Conservation (phyloP, 2,888 invertebrate species). For the Sarcophaga rosellei region DNA sequence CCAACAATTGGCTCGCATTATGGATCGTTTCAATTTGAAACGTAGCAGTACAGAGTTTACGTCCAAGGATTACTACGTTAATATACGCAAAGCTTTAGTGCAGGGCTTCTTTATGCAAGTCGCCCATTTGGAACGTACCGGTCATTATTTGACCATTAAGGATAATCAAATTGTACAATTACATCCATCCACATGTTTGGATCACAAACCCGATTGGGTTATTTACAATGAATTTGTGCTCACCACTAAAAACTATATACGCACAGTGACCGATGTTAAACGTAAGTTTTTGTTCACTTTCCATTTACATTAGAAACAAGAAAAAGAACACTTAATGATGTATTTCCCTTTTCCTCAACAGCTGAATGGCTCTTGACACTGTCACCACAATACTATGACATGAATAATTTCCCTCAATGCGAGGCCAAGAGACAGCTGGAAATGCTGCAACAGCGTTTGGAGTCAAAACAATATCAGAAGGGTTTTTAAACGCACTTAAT, state of each 20-base stretch:
- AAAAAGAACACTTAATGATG: slow-evolving; percentile 6
- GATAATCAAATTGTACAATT: slow-evolving; percentile 99
- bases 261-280: slow-evolving; percentile 99
- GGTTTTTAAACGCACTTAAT: slow-evolving; percentile 86
- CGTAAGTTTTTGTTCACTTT: slow-evolving; percentile 85
- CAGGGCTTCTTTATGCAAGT: slow-evolving; percentile 99
- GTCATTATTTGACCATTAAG: slow-evolving; percentile 99
- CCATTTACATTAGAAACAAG: too few species aligned
- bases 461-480: slow-evolving; percentile 93
- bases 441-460: slow-evolving; percentile 91
- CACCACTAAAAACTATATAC: slow-evolving; percentile 99
- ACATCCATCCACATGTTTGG: slow-evolving; percentile 99
- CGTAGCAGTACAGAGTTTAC: slow-evolving; percentile 99
- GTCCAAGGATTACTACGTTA: slow-evolving; percentile 98
- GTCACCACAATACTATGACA: slow-evolving; percentile 99
- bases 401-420: slow-evolving; percentile 98
- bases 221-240: slow-evolving; percentile 99
- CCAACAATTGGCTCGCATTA: slow-evolving; percentile 97
- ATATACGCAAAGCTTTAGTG: slow-evolving; percentile 98
- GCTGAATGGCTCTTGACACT: slow-evolving; percentile 97
- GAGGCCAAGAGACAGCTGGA: slow-evolving; percentile 97
- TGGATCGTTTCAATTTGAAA: slow-evolving; percentile 97
- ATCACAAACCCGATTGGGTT: slow-evolving; percentile 99
- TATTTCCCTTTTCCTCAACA: slow-evolving; percentile 77
- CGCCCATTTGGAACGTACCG: slow-evolving; percentile 98